A percentile compares a stretch with the other conserved stretches of the same genome.
These are phyloP conservation scores for Scaptomyza tumidula DNA, from an alignment of 2,888 invertebrate species.

Conservation along the genomic window DNA sequence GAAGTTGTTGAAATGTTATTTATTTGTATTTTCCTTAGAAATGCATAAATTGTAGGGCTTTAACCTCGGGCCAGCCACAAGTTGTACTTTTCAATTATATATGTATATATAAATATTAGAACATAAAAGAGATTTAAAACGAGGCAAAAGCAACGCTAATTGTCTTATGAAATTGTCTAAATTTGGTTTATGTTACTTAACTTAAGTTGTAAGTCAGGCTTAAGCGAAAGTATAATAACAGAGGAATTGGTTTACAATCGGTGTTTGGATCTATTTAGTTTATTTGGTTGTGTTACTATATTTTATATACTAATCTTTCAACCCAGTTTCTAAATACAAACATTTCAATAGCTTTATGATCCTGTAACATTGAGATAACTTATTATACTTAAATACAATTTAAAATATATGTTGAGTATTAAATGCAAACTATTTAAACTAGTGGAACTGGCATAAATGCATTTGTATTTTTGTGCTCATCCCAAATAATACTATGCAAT, in stretches of 20 bases:
- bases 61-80: conserved; percentile 15
- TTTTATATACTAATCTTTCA: background rate
- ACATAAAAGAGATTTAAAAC: conserved; percentile 7
- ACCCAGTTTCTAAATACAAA: background rate
- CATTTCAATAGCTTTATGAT: conserved; percentile 4
- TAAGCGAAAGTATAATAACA: conserved; percentile 4
- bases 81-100: conserved; percentile 17
- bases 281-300: background rate
- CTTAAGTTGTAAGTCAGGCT: conserved; percentile 17
- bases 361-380: background rate
- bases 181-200: conserved; percentile 13
- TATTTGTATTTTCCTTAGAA: conserved; percentile 41
- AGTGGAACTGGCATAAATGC: conserved; percentile 21
- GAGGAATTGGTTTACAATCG: conserved; percentile 16
- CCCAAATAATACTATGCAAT: conserved; percentile 12
- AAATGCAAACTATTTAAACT: conserved; percentile 22
- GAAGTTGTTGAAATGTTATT: conserved; percentile 15
- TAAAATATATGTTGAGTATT: conserved; percentile 8
- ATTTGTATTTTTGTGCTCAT: conserved; percentile 19
- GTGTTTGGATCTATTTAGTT: background rate
- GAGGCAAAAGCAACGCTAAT: conserved; percentile 31
- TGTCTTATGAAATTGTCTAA: conserved; percentile 22
- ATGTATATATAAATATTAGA: conserved; percentile 4
- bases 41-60: conserved; percentile 23
- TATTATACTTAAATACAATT: conserved; percentile 12